A percentile compares a stretch with the other conserved stretches of the same genome.
These are phyloP conservation scores for Thunnus maccoyii DNA, from an alignment of 2,113 vertebrate genomes.

Conservation along the genomic window DNA sequence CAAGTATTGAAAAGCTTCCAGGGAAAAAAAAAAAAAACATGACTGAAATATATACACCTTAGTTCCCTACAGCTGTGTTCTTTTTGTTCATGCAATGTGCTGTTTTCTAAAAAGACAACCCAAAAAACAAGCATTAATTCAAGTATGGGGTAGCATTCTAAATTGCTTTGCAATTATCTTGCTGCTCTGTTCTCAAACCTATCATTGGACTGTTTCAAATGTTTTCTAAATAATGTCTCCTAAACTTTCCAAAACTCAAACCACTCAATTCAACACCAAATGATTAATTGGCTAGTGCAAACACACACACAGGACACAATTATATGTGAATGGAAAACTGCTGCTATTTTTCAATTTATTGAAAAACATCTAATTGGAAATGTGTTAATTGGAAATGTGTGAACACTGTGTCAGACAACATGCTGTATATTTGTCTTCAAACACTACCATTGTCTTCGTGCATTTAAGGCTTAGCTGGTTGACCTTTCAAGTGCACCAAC, in stretches of 20 bases:
- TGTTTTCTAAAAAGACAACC: constrained; percentile 3
- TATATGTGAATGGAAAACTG: background rate
- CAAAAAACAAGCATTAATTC: background rate
- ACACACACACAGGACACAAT: too few species aligned
- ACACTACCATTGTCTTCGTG: constrained; percentile 1
- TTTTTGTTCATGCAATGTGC: constrained; percentile 20
- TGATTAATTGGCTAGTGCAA: background rate
- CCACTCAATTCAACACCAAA: background rate
- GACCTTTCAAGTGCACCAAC: constrained; percentile 62
- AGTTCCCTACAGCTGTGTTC: background rate
- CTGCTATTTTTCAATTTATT: too few species aligned
- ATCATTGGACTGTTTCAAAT: constrained; percentile 29
- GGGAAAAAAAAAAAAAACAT: background rate
- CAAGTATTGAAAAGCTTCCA: background rate
- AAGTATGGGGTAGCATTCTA: background rate
- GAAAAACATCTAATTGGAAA: background rate
- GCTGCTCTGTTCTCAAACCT: constrained; percentile 22
- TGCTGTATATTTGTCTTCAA: constrained; percentile 26
- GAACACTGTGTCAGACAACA: constrained; percentile 9
- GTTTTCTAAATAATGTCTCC: constrained; percentile 11
- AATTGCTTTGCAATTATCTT: constrained; percentile 38
- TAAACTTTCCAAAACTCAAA: constrained; percentile 21
- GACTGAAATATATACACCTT: constrained; percentile 8
- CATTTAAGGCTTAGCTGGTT: constrained; percentile 39
- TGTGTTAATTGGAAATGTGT: too few species aligned